phyloP scores from a whole-genome alignment of 1,140 invertebrate genomes.

The Drosophila repleta region DNA sequence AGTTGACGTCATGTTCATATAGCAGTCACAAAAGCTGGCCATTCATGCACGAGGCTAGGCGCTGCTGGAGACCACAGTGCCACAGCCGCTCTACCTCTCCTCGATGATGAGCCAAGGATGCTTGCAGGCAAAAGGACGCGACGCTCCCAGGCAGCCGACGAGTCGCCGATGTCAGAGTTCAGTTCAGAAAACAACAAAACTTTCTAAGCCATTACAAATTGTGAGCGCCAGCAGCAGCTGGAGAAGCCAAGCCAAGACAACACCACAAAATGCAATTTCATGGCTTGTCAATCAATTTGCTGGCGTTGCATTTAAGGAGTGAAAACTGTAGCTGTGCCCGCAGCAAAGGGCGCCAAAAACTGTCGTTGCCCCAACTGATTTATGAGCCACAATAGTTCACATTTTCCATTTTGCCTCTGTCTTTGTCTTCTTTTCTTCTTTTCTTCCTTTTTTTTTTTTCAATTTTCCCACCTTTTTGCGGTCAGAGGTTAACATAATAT shows the following conservation, averaged over 20 bases:
- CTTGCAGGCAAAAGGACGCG: conserved; percentile 25
- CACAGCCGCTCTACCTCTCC: too few species aligned
- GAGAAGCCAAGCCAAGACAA: conserved; percentile 8
- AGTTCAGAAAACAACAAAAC: conserved; percentile 11
- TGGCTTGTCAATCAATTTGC: conserved; percentile 65
- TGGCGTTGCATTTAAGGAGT: background rate
- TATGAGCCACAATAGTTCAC: conserved; percentile 40
- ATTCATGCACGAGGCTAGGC: conserved; percentile 23
- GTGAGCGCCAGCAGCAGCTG: conserved; percentile 39
- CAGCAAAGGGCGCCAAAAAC: conserved; percentile 45
- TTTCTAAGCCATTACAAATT: conserved; percentile 48
- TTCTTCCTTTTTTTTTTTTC: conserved; percentile 14
- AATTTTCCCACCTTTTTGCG: conserved; percentile 10
- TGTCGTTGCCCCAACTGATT: conserved; percentile 48
- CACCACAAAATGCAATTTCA: conserved; percentile 63
- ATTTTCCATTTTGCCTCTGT: conserved; percentile 1
- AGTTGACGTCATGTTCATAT: conserved; percentile 39
- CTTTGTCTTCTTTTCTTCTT: too few species aligned
- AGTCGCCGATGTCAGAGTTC: conserved; percentile 27
- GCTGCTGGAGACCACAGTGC: conserved; percentile 13
- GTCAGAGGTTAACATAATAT: conserved; percentile 79
- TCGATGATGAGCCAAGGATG: conserved; percentile 30
- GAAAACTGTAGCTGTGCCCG: conserved; percentile 4
- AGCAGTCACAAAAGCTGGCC: conserved; percentile 7
- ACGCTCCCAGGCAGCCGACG: conserved; percentile 24